These are phyloP conservation scores for Trichoplusia ni DNA, from an alignment of 1,140 invertebrate species.

Conservation along the genomic window DNA sequence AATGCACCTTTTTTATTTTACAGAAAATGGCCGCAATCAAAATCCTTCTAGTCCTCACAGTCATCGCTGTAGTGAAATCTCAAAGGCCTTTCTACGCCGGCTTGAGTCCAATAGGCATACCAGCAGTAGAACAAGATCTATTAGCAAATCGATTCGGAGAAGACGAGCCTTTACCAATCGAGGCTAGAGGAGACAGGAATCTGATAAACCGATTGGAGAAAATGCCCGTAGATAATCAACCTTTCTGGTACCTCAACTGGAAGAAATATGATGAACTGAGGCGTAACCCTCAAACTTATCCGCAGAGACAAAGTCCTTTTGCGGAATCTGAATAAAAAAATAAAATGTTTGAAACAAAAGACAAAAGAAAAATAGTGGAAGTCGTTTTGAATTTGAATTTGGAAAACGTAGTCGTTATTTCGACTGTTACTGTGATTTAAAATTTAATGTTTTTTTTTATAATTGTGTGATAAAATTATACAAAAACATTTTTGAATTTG, in stretches of 20 bases:
- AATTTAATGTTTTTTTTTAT: no score
- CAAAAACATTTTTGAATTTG: no score
- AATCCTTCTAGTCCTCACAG: constrained; percentile 39
- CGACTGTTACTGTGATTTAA: no score
- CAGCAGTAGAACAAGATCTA: constrained; percentile 38
- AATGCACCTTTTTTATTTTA: constrained; percentile 40
- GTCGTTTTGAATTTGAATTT: no score
- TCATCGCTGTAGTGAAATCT: constrained; percentile 43
- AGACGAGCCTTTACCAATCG: constrained; percentile 60
- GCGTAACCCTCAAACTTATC: constrained; percentile 61
- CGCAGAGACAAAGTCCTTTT: constrained; percentile 49
- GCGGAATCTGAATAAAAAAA: constrained; percentile 30
- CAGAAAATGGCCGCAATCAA: constrained; percentile 59
- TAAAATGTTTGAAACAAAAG: constrained; percentile 21
- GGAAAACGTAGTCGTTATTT: no score
- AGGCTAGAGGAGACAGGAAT: constrained; percentile 75
- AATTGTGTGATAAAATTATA: no score
- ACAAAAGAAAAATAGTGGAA: no score
- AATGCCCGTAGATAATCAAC: constrained; percentile 81
- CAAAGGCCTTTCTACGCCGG: constrained; percentile 72
- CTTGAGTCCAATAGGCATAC: constrained; percentile 59
- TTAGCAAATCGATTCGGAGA: constrained; percentile 64
- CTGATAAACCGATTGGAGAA: constrained; percentile 77
- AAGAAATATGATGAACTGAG: constrained; percentile 75
- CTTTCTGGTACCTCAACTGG: constrained; percentile 83